Base-by-base conservation (phyloP, 2,888 invertebrate genomes). In the Rutpela maculata region DNA sequence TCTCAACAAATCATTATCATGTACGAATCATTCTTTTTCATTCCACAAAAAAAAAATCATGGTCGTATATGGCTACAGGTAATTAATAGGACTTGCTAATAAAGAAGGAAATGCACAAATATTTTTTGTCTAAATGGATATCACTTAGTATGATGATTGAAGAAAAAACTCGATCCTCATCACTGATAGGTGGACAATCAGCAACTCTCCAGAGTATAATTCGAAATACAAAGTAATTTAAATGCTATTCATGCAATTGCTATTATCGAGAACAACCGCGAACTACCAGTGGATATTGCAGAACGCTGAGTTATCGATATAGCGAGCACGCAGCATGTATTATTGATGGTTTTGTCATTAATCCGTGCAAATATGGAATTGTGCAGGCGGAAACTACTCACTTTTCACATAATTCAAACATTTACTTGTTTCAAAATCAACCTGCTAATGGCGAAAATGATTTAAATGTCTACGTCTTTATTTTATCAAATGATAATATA, bases 291-390 rank as follows among this genome's bases (percentile, higher is more conserved):
- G 71, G 78, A 74, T 75, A 75, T 79, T 80, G 78, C 77, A 78
- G 80, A 77, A 78, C 77, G 74, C 77, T 82, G 80, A 84, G 80
- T 84, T 85, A 84, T 83, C 80, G 80, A 81, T 80, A 79, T 71
- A 80, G 81, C 81, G 79, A 81, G 80, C 83, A 84, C 84, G 82
- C 84, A 80, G 80, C 83, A 85, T 84, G 85, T 84, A 85, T 85
- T 85, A 86, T 85, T 85, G 85, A 86, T 85, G 82, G 84, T 80
- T 84, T 84, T 85, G 84, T 85, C 85, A 85, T 85, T 85, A 84
- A 83, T 83, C 78, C 81, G 81, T 82, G 81, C 86, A 84, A 84
- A 85, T 84, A 85, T 85, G 86, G 85, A 79, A 81, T 79, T 78
- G 81, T 81, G 83, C 83, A 83, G 80, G 83, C 83, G 83, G 82